Evolutionary conservation across 1,140 invertebrate genomes (phyloP), one percentile per base, ranked within the genome.

Genomic region (Heliothis subflexa): DNA sequence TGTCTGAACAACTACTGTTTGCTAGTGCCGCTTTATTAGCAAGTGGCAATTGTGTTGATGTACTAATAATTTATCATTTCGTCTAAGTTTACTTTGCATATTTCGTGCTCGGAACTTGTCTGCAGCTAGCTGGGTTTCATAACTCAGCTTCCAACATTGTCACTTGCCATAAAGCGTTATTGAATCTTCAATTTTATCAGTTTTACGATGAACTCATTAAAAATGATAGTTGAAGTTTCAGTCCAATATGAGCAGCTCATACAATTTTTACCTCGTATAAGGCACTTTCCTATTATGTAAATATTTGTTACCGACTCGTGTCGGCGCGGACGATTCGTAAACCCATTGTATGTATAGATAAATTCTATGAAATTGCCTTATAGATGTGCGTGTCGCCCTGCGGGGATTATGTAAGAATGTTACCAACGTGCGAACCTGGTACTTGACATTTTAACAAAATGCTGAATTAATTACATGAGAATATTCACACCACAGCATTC

Each of bases 331-430:
- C 54, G 66, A 61, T 78, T 78, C 55, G 72, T 49, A 18, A 57
- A 78, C 55, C 73, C 61, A 77, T 74, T 81, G 64, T 84, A 82
- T 81, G 77, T 83, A 78, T 85, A 85, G 73, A 77, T 80, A 82
- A 70, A 81, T 81, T 83, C 78, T 81, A 86, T 87, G 81, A 87
- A 85, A 82, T 45, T 91, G 90, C 90, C 90, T 91, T 91, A 88
- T 88, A 81, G 64, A 85, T 83, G 82, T 84, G 85, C 83, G 81
- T 82, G 71, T 72, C 72, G 70, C 25, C 52, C 74, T 21, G 28
- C 55, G 52, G 76, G 78, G 49, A 14, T 49, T n/a, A 40, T 79
- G 74, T 74, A 64, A 64, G 57, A 76, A 72, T 74, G 80, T 75
- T 70, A 81, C 79, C 75, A 78, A 74, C 78, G 76, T 71, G 80